Evolutionary conservation across 2,797 vertebrate genomes (phyloP).

Genomic region (Clangula hyemalis): DNA sequence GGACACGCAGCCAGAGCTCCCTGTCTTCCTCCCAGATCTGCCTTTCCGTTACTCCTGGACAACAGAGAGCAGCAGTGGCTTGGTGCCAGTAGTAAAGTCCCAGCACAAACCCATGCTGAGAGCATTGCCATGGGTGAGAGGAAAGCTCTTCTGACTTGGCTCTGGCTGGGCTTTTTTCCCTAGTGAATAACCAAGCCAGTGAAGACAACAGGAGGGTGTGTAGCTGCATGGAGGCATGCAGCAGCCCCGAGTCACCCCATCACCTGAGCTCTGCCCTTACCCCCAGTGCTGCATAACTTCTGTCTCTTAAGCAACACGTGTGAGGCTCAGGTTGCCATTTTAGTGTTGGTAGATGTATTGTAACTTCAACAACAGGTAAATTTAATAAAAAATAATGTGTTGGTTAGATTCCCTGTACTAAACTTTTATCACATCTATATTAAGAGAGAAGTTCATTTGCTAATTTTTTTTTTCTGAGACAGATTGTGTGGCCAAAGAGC

Average conservation of each 20-base stretch:
- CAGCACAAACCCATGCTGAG: background rate
- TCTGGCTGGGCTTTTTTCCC: background rate
- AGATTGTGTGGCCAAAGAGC: background rate
- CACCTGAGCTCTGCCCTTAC: background rate
- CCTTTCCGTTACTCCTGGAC: background rate
- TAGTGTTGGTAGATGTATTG: background rate
- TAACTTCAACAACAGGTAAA: background rate
- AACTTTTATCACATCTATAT: background rate
- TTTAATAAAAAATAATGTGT: background rate
- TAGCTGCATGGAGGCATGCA: rapidly evolving
- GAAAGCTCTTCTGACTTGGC: background rate
- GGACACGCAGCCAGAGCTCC: background rate
- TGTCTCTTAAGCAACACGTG: background rate
- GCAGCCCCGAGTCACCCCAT: rapidly evolving
- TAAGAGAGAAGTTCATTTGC: background rate
- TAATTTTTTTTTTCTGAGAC: background rate
- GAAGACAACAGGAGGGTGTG: rapidly evolving
- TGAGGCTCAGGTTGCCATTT: background rate
- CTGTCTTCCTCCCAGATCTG: background rate
- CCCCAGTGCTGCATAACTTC: background rate
- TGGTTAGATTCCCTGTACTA: background rate
- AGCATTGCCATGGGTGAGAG: background rate
- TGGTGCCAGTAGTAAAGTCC: background rate
- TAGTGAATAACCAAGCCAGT: background rate
- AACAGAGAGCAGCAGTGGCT: background rate